Evolutionary conservation across 2,797 vertebrate genomes (phyloP).

Genomic region (Harpagifer antarcticus): DNA sequence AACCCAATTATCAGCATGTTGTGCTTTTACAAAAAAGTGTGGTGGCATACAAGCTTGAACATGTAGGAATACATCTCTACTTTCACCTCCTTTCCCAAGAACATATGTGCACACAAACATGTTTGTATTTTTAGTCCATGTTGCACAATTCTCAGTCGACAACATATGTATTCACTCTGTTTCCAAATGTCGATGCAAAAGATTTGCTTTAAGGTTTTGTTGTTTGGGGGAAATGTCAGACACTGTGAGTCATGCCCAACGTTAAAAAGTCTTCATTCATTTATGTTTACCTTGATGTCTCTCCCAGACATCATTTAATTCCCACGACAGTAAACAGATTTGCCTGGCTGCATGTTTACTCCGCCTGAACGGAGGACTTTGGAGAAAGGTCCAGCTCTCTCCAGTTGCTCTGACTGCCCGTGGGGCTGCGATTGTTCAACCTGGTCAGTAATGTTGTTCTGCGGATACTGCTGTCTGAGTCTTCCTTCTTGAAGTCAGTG

Average conservation of each 20-base stretch:
- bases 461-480: slow-evolving; percentile 91
- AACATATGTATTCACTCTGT: not conserved
- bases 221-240: not conserved
- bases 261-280: not conserved
- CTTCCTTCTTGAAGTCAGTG: slow-evolving; percentile 88
- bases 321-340: slow-evolving; percentile 13
- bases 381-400: slow-evolving; percentile 85
- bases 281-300: slow-evolving; percentile 26
- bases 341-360: slow-evolving; percentile 44
- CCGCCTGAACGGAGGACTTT: slow-evolving; percentile 76
- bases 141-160: not conserved
- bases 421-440: slow-evolving; percentile 89
- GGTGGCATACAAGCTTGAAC: not conserved
- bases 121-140: not conserved
- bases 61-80: not conserved
- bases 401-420: slow-evolving; percentile 87
- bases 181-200: not conserved
- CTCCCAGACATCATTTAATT: slow-evolving; percentile 1
- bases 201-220: not conserved
- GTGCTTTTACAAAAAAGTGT: not conserved
- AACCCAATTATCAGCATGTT: not conserved
- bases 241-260: slow-evolving; percentile 6
- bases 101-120: not conserved
- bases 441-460: slow-evolving; percentile 90
- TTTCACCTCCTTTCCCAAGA: not conserved